These are phyloP conservation scores for Proisotoma minuta DNA, from an alignment of 2,888 invertebrate species.

Conservation along the genomic window DNA sequence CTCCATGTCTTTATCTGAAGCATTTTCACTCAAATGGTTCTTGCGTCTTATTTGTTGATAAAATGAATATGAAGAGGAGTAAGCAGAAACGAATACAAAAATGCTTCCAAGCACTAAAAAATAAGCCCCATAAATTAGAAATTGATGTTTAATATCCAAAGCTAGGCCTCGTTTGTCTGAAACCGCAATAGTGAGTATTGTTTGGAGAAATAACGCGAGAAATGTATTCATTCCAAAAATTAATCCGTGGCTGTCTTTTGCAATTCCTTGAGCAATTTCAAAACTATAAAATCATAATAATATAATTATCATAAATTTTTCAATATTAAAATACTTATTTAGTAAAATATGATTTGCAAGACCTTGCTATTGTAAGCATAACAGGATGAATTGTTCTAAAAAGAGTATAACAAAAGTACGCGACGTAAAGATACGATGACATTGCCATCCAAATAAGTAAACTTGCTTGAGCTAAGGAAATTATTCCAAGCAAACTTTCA, in stretches of 20 bases:
- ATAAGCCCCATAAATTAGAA: constrained; percentile 49
- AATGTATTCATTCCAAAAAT: constrained; percentile 87
- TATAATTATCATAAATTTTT: neutral
- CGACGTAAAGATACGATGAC: constrained; percentile 20
- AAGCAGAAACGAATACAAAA: neutral
- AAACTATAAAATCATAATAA: constrained; percentile 57
- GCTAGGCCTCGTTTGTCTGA: constrained; percentile 52
- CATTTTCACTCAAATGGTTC: neutral
- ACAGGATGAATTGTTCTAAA: constrained; percentile 35
- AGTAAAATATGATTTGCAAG: neutral
- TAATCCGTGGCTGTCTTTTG: constrained; percentile 78
- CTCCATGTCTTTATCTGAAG: neutral
- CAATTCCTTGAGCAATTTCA: constrained; percentile 75
- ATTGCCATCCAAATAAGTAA: constrained; percentile 29
- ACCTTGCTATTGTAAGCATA: constrained; percentile 35
- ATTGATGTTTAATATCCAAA: constrained; percentile 57
- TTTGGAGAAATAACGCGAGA: constrained; percentile 70
- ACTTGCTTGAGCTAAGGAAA: constrained; percentile 25
- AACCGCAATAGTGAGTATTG: constrained; percentile 67
- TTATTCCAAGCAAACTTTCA: constrained; percentile 16
- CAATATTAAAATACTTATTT: neutral
- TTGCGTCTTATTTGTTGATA: neutral
- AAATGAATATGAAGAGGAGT: neutral
- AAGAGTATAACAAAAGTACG: constrained; percentile 27
- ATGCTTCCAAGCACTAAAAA: constrained; percentile 17